Evolutionary conservation across 2,113 vertebrate species (phyloP).

Genomic region (Balaenoptera acutorostrata): DNA sequence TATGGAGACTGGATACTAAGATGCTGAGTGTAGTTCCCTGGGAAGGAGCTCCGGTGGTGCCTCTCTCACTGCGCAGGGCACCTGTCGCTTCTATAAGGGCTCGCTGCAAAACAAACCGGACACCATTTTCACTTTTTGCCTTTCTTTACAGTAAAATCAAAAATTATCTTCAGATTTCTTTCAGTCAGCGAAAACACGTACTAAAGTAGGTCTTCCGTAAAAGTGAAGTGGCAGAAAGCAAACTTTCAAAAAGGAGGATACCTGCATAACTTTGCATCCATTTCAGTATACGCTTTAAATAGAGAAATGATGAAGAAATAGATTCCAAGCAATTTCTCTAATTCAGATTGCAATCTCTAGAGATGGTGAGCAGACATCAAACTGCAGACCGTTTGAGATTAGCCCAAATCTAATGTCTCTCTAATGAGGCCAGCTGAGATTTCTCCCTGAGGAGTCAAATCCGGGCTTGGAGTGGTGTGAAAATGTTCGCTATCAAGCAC

Average conservation of each 20-base stretch:
- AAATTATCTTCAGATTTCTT: not conserved
- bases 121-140: not conserved
- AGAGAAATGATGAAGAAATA: conserved; percentile 3
- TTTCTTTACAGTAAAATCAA: not conserved
- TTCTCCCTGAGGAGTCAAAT: not conserved
- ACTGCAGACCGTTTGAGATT: not conserved
- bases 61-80: rapidly evolving
- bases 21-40: not conserved
- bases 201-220: too few species aligned
- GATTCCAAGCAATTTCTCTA: not conserved
- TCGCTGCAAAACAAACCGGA: not conserved
- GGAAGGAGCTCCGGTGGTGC: not conserved
- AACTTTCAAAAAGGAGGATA: not conserved
- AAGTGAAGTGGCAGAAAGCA: not conserved
- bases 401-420: not conserved
- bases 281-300: not conserved
- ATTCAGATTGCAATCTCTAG: conserved; percentile 16
- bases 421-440: not conserved
- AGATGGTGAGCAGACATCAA: not conserved
- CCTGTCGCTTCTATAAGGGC: not conserved
- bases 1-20: not conserved
- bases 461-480: not conserved
- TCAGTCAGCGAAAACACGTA: not conserved
- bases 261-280: not conserved
- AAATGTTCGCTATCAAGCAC: not conserved